These are phyloP conservation scores for Hapalemur alaotrensis DNA, from an alignment of 2,797 vertebrate genomes.

Conservation along the genomic window DNA sequence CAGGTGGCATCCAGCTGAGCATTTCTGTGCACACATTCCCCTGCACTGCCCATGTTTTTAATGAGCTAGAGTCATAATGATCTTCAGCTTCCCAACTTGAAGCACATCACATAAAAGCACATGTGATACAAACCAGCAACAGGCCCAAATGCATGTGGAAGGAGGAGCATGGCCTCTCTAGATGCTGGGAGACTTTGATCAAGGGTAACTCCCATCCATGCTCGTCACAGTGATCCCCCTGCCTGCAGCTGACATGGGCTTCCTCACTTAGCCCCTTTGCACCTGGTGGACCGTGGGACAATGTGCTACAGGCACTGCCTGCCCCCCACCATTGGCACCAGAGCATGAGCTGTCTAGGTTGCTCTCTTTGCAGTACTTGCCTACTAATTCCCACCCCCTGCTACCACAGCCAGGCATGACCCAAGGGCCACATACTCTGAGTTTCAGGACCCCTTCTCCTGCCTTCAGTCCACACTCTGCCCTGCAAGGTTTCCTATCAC, in stretches of 20 bases:
- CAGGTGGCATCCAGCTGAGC: neutral
- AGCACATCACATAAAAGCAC: neutral
- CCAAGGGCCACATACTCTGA: neutral
- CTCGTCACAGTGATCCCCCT: neutral
- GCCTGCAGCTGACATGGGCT: neutral
- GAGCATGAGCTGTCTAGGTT: rapidly evolving
- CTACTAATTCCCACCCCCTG: neutral
- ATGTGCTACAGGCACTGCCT: neutral
- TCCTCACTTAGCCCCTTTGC: neutral
- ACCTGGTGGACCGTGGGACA: too few species aligned
- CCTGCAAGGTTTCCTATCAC: neutral
- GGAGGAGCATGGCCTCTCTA: neutral
- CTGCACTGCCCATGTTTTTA: neutral
- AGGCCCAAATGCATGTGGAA: neutral
- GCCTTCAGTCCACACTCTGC: neutral
- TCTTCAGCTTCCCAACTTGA: neutral
- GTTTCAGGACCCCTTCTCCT: neutral
- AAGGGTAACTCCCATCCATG: neutral
- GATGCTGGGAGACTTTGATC: neutral
- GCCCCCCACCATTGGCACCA: neutral
- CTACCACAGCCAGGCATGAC: neutral
- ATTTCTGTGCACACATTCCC: neutral
- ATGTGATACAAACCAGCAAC: neutral
- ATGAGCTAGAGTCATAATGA: neutral
- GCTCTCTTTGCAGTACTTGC: neutral